phyloP scores from a whole-genome alignment of 30 jellyfish, hydroid and myxozoan genomes.

The Hydractinia symbiolongicarpus region DNA sequence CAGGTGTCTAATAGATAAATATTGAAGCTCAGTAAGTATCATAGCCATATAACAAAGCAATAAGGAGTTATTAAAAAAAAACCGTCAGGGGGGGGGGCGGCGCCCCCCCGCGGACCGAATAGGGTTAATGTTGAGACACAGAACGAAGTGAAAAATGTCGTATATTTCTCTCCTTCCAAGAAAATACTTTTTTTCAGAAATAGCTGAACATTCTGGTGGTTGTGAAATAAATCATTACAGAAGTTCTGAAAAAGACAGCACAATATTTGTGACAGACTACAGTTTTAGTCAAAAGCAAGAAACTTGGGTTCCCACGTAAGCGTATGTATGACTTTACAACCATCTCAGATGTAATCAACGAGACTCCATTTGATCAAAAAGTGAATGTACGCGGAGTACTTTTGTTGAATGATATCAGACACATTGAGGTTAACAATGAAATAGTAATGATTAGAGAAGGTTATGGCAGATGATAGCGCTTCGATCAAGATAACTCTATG shows the following conservation, averaged over 20 bases:
- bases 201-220: neutral
- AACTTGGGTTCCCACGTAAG: neutral
- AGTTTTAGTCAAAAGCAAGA: neutral
- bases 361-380: neutral
- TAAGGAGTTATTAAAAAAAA: too few relatives aligned
- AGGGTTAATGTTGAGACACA: neutral
- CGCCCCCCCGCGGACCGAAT: too few relatives aligned
- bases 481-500: neutral
- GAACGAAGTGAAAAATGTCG: neutral
- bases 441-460: neutral
- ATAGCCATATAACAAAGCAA: too few relatives aligned
- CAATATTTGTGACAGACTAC: neutral
- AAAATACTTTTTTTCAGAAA: neutral
- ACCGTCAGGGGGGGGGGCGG: too few relatives aligned
- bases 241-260: neutral
- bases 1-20: too few relatives aligned
- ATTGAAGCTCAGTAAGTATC: too few relatives aligned
- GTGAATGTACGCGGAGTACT: neutral
- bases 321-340: neutral
- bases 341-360: neutral
- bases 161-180: neutral
- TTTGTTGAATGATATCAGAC: neutral
- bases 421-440: neutral
- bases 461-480: neutral
- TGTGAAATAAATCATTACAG: neutral